These are phyloP conservation scores for Leuciscus waleckii DNA, from an alignment of 2,797 vertebrate species.

Conservation along the genomic window DNA sequence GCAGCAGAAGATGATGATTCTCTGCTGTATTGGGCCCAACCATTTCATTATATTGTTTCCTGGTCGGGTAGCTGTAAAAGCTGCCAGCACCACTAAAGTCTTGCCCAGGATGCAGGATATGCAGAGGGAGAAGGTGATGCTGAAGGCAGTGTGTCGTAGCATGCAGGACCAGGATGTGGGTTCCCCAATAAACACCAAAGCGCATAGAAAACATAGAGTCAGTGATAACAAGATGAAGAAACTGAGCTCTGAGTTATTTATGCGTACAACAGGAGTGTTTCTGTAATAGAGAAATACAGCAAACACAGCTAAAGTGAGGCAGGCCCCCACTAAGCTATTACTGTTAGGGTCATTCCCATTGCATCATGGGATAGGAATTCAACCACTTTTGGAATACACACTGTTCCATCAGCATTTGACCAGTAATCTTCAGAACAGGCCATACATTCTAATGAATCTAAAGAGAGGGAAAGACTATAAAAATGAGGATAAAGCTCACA, in stretches of 20 bases:
- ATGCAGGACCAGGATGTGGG: slow-evolving; percentile 80
- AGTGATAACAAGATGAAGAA: slow-evolving; percentile 76
- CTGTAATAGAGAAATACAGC: slow-evolving; percentile 72
- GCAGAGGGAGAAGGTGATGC: slow-evolving; percentile 80
- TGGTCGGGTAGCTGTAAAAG: slow-evolving; percentile 77
- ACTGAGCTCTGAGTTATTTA: slow-evolving; percentile 81
- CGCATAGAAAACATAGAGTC: slow-evolving; percentile 76
- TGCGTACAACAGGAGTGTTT: slow-evolving; percentile 74
- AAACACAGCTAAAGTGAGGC: slow-evolving; percentile 68
- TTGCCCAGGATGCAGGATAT: slow-evolving; percentile 80
- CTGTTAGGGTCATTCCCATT: slow-evolving; percentile 73
- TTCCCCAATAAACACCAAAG: slow-evolving; percentile 77
- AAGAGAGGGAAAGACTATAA: neutral
- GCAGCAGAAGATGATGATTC: slow-evolving; percentile 73
- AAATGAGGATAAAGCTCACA: neutral
- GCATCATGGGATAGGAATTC: slow-evolving; percentile 76
- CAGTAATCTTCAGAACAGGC: slow-evolving; percentile 74
- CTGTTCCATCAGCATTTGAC: slow-evolving; percentile 73
- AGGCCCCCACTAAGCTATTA: slow-evolving; percentile 71
- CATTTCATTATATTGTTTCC: slow-evolving; percentile 80
- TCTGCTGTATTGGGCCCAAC: slow-evolving; percentile 77
- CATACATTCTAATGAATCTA: slow-evolving; percentile 77
- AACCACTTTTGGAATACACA: slow-evolving; percentile 74
- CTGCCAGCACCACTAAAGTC: slow-evolving; percentile 78
- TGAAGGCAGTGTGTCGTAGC: slow-evolving; percentile 78